Base-by-base conservation (phyloP, 2,797 vertebrate species). In the Parauchenoglanis ngamensis region DNA sequence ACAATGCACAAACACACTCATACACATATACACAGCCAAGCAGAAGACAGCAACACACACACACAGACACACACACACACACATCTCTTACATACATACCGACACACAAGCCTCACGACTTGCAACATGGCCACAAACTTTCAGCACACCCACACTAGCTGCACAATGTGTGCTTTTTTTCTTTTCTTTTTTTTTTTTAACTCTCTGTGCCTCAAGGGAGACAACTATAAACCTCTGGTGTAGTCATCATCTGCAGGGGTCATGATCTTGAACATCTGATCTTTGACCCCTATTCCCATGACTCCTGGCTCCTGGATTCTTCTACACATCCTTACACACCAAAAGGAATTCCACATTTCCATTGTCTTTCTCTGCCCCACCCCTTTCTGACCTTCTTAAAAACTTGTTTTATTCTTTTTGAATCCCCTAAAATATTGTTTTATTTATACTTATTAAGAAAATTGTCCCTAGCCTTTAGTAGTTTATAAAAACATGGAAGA, bases 151-250 rank as follows among this genome's bases (percentile, higher is more conserved):
- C 70, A 76, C 46, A 44, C 10, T 44, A 73, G 79, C 52, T 21
- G 54, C 28, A 78, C 28, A 8, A 57, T 35, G 54, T 52, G 4
- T n/a, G 59, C 21, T 40, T 67, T 78, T 78, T 49, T 2, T 52
- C 10, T 11, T 2, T 86, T 80, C 83, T 72, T 2, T 52, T 12
- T 11, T 2, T 86, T 80, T 85, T 72, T 68, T 79, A 82, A 88
- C 44, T n/a, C 19, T 49, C 19, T 65, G 35, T 61, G 31, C 77
- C 85, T 85, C 35, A 5, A 49, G 57, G 75, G 25, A 68, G 52
- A 54, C 92, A 93, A 94, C 91, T 92, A 92, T 94, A 95, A 94
- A 95, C 88, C 91, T 89, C 88, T 92, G 89, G 87, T 86, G 84
- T n/a, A 68, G 92, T 90, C 90, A 91, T 90, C 88, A 90, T 87